A percentile compares a stretch with the other conserved stretches of the same genome.
Evolutionary conservation across 1,140 invertebrate species (phyloP).

Genomic region (Cotesia vestalis): DNA sequence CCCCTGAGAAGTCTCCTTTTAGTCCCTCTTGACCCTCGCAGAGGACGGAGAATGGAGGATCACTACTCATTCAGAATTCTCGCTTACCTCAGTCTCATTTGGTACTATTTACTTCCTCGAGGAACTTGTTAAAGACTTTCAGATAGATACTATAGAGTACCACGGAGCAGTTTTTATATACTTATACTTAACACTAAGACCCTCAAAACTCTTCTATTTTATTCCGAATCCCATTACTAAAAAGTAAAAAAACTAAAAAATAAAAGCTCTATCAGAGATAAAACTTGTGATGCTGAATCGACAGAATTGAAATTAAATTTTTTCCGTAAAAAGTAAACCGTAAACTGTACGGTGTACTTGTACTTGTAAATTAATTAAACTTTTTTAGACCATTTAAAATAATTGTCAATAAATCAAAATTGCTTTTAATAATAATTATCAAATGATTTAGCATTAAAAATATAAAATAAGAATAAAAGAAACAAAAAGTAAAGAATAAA

Average conservation of each 20-base stretch:
- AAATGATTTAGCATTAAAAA: too few species aligned
- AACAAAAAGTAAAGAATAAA: too few species aligned
- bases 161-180: background rate
- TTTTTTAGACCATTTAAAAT: too few species aligned
- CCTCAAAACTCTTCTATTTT: constrained; percentile 25
- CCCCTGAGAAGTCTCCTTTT: too few species aligned
- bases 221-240: constrained; percentile 63
- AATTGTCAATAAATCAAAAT: too few species aligned
- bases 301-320: constrained; percentile 72
- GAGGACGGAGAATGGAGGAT: background rate
- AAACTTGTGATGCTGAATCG: constrained; percentile 70
- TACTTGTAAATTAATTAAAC: background rate
- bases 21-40: constrained; percentile 22
- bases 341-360: constrained; percentile 3
- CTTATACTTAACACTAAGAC: background rate
- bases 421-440: too few species aligned
- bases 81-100: background rate
- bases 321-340: constrained; percentile 45
- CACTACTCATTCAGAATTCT: background rate
- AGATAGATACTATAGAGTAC: background rate
- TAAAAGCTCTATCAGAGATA: constrained; percentile 68
- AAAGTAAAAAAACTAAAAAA: constrained; percentile 58
- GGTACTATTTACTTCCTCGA: constrained; percentile 3
- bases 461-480: too few species aligned
- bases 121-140: background rate